These are phyloP conservation scores for Macrotus californicus DNA, from an alignment of 2,113 vertebrate species.

Conservation along the genomic window DNA sequence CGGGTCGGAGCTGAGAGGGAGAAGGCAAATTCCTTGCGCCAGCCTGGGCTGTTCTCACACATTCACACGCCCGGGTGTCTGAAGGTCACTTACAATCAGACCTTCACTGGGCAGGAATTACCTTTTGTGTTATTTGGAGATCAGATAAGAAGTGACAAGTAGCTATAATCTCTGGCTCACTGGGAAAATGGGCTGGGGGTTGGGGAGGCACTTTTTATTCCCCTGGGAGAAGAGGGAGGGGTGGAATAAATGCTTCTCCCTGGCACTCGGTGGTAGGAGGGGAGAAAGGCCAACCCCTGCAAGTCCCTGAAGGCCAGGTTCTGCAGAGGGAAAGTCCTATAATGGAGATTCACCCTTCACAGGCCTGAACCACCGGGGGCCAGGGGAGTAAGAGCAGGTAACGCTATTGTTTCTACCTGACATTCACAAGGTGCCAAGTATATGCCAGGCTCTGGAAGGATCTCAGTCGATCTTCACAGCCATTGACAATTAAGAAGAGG, in stretches of 20 bases:
- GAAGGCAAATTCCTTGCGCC: constrained; percentile 30
- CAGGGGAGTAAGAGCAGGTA: background rate
- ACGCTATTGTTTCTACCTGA: background rate
- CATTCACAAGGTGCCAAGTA: rapidly evolving
- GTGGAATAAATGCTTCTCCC: background rate
- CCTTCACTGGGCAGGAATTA: constrained; percentile 71
- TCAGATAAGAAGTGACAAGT: constrained; percentile 80
- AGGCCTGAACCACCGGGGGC: background rate
- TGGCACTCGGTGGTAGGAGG: background rate
- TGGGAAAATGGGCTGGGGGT: constrained; percentile 49
- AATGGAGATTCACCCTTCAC: background rate
- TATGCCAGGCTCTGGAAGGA: rapidly evolving
- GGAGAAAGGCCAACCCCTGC: background rate
- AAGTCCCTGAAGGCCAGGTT: background rate
- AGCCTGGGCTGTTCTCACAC: constrained; percentile 60
- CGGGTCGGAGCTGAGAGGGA: background rate
- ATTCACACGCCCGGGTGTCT: constrained; percentile 62
- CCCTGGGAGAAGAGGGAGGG: constrained; percentile 32
- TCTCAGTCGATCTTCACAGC: background rate
- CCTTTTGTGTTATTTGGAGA: constrained; percentile 75
- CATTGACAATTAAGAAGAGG: background rate
- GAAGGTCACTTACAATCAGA: constrained; percentile 74
- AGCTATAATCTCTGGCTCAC: constrained; percentile 69
- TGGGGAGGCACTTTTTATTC: constrained; percentile 49
- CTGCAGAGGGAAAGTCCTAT: background rate